Base-by-base conservation (phyloP, 2,888 invertebrate species). In the Zhuqinia jingwanae region DNA sequence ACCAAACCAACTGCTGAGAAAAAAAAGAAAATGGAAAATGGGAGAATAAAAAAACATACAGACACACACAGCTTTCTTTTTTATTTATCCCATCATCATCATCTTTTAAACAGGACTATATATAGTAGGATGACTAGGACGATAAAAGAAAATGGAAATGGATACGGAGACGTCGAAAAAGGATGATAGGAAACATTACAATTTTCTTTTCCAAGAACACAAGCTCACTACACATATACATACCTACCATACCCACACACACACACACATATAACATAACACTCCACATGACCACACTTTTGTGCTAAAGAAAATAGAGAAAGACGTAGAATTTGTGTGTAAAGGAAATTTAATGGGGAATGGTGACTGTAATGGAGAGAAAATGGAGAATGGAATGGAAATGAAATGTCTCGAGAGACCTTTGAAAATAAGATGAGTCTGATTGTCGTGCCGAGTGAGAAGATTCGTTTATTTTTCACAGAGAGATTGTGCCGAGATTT, bases 401-500 rank as follows among this genome's bases (percentile, higher is more conserved):
- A 20, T 20, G 25, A 63, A 65, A 65, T 42, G 65, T 65, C 65
- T 65, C 65, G 1, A 36, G 65, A 17, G 65, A 65, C 5, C 36
- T 36, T 36, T 3, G 36, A 36, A 36, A 36, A 36, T 8, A 36
- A 8, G 36, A 36, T 36, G 36, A 36, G 3, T 6, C 5, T 36
- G 36, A 36, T 36, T 36, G n/a, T n/a, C n/a, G 36, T 36, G 36
- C 36, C 36, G 36, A 36, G 36, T 36, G 36, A 36, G 36, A 36
- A 36, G n/a, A 50, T 50, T 50, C n/a, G 50, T 50, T 15, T 15
- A 50, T 13, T n/a, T 15, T 50, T 50, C 13, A 8, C 36, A 36
- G 36, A 90, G 88, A n/a, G n/a, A n/a, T n/a, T n/a, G n/a, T 89
- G 89, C 90, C 87, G 87, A 89, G 90, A 90, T 90, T 90, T 89